These are phyloP conservation scores for Calephelis virginiensis DNA, from an alignment of 1,140 invertebrate species.

Conservation along the genomic window DNA sequence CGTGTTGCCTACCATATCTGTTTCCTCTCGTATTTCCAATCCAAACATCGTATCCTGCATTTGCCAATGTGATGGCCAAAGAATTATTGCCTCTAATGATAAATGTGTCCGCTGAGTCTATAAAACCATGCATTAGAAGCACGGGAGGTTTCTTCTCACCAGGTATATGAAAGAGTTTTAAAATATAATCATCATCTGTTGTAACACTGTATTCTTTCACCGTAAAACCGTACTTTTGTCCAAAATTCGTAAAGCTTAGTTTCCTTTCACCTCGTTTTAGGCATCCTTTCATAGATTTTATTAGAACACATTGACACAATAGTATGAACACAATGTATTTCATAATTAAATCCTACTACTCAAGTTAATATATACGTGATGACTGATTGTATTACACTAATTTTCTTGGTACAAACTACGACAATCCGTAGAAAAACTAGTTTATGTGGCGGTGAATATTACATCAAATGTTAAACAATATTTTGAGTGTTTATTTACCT, in stretches of 20 bases:
- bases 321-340: neutral
- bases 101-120: constrained; percentile 83
- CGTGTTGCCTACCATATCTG: constrained; percentile 81
- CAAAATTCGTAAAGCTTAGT: neutral
- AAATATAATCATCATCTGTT: constrained; percentile 84
- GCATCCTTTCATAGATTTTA: neutral
- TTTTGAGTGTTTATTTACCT: no score
- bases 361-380: neutral
- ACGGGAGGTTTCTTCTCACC: constrained; percentile 58
- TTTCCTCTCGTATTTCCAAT: constrained; percentile 84
- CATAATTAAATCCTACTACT: neutral
- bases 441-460: neutral
- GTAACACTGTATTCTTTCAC: constrained; percentile 73
- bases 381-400: neutral
- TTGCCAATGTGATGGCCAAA: constrained; percentile 58
- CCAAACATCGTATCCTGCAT: constrained; percentile 84
- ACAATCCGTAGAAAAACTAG: constrained; percentile 2
- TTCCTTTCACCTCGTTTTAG: neutral
- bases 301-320: neutral
- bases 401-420: neutral
- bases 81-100: constrained; percentile 77
- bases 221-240: constrained; percentile 65
- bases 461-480: neutral
- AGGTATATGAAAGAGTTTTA: constrained; percentile 82
- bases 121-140: constrained; percentile 85